Evolutionary conservation across 2,797 vertebrate genomes (phyloP).

Genomic region (Basileuterus tristriatus): DNA sequence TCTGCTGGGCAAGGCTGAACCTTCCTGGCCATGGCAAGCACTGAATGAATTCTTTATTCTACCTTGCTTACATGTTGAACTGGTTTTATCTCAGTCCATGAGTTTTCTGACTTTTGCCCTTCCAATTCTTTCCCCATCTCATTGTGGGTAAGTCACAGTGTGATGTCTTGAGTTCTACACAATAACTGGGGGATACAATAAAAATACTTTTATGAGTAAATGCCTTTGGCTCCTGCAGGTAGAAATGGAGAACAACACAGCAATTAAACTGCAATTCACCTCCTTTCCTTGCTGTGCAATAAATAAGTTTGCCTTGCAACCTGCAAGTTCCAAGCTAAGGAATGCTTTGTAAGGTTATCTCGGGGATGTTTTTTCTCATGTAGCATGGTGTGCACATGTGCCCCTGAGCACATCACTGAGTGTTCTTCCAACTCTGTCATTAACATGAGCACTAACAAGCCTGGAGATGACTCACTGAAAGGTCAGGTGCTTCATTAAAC

Average conservation of each 20-base stretch:
- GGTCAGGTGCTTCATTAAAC: constrained; percentile 51
- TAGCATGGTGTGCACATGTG: not conserved
- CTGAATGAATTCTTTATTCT: not conserved
- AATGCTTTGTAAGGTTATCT: not conserved
- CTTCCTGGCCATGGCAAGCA: not conserved
- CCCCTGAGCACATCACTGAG: not conserved
- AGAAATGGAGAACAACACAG: not conserved
- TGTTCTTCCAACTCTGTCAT: not conserved
- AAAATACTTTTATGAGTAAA: not conserved
- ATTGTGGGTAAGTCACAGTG: not conserved
- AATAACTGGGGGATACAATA: not conserved
- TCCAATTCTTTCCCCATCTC: not conserved
- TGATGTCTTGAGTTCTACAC: not conserved
- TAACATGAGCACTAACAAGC: constrained; percentile 11
- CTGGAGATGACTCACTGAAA: constrained; percentile 33
- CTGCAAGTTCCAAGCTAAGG: not conserved
- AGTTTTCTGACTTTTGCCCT: not conserved
- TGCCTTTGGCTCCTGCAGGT: not conserved
- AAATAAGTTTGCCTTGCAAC: constrained; percentile 11
- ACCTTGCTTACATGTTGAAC: not conserved
- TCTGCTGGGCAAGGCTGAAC: not conserved
- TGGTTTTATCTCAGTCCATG: not conserved
- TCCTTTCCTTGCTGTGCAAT: not conserved
- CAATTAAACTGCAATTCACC: not conserved
- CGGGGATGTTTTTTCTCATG: accelerated